Evolutionary conservation across 2,797 vertebrate species (phyloP).

Genomic region (Dendrocincla fuliginosa): DNA sequence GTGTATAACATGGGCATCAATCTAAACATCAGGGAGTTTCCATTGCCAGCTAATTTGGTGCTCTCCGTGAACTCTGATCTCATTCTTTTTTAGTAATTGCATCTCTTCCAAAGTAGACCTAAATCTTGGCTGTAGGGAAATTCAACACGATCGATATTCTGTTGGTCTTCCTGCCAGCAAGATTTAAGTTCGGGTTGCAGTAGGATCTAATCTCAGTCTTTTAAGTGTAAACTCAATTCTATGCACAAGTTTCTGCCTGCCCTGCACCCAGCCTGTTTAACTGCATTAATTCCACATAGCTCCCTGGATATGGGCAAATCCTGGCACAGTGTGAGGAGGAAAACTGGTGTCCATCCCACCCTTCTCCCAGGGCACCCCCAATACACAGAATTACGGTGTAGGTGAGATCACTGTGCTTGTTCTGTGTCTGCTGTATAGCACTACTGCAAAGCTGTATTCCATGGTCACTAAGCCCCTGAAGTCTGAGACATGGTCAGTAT

Average conservation of each 20-base stretch:
- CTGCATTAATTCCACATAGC: neutral
- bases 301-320: neutral
- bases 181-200: neutral
- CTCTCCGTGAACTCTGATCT: neutral
- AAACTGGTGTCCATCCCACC: neutral
- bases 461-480: neutral
- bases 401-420: accelerated
- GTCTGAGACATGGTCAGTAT: neutral
- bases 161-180: neutral
- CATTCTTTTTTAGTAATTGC: neutral
- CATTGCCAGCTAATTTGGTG: neutral
- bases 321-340: neutral
- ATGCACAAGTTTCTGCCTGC: neutral
- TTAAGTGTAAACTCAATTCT: neutral
- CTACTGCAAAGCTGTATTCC: neutral
- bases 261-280: neutral
- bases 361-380: neutral
- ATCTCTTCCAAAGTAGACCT: neutral
- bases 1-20: neutral
- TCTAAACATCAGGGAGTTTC: neutral
- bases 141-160: neutral
- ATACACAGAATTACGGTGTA: neutral
- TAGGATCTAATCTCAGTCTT: neutral
- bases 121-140: neutral
- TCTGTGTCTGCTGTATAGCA: neutral